Percentiles rank a stretch among this genome's conserved stretches.
Evolutionary conservation across 2,888 invertebrate species (phyloP).

Genomic region (Eristalis pertinax): DNA sequence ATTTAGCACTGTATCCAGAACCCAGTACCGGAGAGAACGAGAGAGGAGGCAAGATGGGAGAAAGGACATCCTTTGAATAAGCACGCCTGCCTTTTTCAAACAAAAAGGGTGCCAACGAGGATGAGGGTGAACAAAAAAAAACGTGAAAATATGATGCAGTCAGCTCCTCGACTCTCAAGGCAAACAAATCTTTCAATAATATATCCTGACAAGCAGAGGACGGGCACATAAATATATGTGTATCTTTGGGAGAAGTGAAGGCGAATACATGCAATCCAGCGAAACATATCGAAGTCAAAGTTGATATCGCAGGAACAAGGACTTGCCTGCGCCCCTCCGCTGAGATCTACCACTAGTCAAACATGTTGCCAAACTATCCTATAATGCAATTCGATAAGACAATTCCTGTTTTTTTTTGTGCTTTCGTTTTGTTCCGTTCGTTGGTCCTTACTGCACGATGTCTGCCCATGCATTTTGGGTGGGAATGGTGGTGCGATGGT

Average conservation of each 20-base stretch:
- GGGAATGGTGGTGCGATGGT: not conserved
- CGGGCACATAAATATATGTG: not conserved
- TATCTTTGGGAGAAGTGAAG: not conserved
- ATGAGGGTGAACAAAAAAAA: not conserved
- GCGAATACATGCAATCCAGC: not conserved
- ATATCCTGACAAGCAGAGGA: slow-evolving; percentile 2
- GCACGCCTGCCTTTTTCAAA: not conserved
- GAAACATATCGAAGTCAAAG: not conserved
- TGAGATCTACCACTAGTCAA: not conserved
- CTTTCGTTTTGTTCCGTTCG: not conserved
- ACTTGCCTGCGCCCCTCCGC: not conserved
- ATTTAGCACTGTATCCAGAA: slow-evolving; percentile 9
- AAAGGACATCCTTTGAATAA: not conserved
- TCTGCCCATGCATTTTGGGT: not conserved
- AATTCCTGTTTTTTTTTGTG: not conserved
- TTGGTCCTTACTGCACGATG: not conserved
- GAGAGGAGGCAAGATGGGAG: not conserved
- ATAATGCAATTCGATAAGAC: slow-evolving; percentile 37
- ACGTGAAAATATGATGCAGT: slow-evolving; percentile 9
- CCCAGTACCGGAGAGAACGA: not conserved
- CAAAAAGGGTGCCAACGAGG: not conserved
- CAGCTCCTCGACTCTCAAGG: not conserved
- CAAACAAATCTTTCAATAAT: slow-evolving; percentile 46
- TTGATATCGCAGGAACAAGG: not conserved
- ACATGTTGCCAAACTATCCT: slow-evolving; percentile 23